A percentile compares a stretch with the other conserved stretches of the same genome.
These are phyloP conservation scores for Garrulus glandarius DNA, from an alignment of 2,797 vertebrate species.

Conservation along the genomic window DNA sequence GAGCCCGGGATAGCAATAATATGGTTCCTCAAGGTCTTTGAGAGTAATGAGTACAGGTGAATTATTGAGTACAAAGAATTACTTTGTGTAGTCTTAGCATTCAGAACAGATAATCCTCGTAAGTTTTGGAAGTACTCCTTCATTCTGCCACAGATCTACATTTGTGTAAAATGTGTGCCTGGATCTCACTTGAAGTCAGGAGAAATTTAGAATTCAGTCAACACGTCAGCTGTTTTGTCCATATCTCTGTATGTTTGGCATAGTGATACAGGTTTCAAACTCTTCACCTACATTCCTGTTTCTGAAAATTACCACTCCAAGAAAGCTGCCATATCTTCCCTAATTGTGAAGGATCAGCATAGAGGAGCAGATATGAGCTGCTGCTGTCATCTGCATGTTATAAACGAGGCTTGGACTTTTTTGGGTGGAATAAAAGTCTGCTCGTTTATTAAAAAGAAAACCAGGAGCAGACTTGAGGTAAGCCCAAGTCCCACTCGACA, in stretches of 20 bases:
- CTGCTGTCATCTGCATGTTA: background rate
- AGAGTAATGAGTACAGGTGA: background rate
- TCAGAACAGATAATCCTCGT: background rate
- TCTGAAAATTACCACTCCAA: background rate
- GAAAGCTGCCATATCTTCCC: background rate
- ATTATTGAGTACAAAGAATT: background rate
- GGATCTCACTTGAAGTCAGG: background rate
- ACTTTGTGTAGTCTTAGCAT: background rate
- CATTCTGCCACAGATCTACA: background rate
- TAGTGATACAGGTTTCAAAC: background rate
- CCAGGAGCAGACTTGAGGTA: too few relatives aligned
- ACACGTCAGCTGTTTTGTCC: background rate
- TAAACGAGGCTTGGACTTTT: too few relatives aligned
- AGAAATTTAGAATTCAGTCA: background rate
- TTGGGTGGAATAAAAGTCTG: too few relatives aligned
- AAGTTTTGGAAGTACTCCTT: background rate
- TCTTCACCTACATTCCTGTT: background rate
- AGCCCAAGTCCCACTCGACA: too few relatives aligned
- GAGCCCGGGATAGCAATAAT: too few relatives aligned
- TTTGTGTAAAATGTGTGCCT: background rate
- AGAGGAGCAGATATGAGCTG: background rate
- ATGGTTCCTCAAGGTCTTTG: background rate
- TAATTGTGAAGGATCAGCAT: background rate
- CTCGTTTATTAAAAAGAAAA: too few relatives aligned
- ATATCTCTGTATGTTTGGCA: background rate